These are phyloP conservation scores for Orthosia gothica DNA, from an alignment of 2,888 invertebrate species.

Conservation along the genomic window DNA sequence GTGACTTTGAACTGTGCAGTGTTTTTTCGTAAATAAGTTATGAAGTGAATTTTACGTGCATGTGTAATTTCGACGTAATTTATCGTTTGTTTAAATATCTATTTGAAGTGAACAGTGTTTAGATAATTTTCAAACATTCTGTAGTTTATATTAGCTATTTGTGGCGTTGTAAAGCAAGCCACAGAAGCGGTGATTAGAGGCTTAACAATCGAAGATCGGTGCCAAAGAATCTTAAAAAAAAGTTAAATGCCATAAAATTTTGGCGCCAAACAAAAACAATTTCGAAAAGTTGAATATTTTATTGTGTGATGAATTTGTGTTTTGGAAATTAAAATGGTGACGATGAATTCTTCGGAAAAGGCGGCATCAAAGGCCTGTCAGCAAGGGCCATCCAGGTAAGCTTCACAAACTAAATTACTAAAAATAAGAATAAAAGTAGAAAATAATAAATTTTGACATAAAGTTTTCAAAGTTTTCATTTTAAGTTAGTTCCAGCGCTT, in stretches of 20 bases:
- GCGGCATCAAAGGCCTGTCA: constrained; percentile 90
- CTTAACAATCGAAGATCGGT: constrained; percentile 38
- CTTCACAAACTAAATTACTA: neutral
- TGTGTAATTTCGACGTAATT: constrained; percentile 31
- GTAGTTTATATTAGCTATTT: constrained; percentile 62
- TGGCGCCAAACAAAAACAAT: constrained; percentile 61
- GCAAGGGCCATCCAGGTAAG: constrained; percentile 89
- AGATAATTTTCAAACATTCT: constrained; percentile 54
- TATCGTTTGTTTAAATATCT: constrained; percentile 40
- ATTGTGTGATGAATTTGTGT: constrained; percentile 58
- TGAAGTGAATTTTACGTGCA: constrained; percentile 38
- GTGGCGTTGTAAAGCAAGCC: constrained; percentile 64
- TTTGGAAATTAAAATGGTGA: constrained; percentile 87
- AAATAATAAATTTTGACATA: neutral
- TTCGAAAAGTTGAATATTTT: constrained; percentile 32
- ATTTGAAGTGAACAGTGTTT: constrained; percentile 54
- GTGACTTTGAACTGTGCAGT: constrained; percentile 26
- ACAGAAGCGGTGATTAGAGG: constrained; percentile 49
- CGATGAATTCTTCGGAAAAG: constrained; percentile 90
- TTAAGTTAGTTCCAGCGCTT: neutral
- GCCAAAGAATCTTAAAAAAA: constrained; percentile 59
- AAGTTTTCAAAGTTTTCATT: neutral
- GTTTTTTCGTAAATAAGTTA: constrained; percentile 49
- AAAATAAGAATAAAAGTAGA: neutral
- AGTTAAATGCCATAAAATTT: constrained; percentile 41